Percentiles rank a stretch among this genome's conserved stretches.
Evolutionary conservation across 2,797 vertebrate species (phyloP).

Genomic region (Fundulus diaphanus): DNA sequence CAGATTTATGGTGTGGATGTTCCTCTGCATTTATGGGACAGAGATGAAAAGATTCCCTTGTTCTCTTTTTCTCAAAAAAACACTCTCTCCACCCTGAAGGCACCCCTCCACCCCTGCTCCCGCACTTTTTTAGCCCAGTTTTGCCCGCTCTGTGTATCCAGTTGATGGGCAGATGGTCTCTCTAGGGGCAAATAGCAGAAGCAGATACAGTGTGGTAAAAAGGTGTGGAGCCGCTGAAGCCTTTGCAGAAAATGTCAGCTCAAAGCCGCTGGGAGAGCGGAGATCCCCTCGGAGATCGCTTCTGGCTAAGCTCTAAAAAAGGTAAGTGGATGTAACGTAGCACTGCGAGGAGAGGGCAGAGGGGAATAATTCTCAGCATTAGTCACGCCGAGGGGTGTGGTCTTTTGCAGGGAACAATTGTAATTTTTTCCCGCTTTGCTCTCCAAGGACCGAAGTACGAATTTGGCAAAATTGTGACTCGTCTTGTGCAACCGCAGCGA

Average conservation of each 20-base stretch:
- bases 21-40: slow-evolving; percentile 71
- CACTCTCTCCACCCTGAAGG: slow-evolving; percentile 64
- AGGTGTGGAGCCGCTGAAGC: slow-evolving; percentile 12
- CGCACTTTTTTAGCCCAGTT: slow-evolving; percentile 56
- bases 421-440: slow-evolving; percentile 10
- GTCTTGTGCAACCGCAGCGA: slow-evolving; percentile 23
- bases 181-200: slow-evolving; percentile 46
- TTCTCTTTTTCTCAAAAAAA: slow-evolving; percentile 68
- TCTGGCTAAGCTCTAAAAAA: slow-evolving; percentile 85
- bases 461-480: slow-evolving; percentile 1
- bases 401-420: background rate
- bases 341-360: background rate
- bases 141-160: slow-evolving; percentile 44
- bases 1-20: slow-evolving; percentile 80
- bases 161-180: slow-evolving; percentile 50
- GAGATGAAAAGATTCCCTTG: slow-evolving; percentile 84
- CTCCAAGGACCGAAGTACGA: background rate
- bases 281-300: slow-evolving; percentile 83
- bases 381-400: slow-evolving; percentile 35
- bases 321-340: slow-evolving; percentile 65
- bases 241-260: slow-evolving; percentile 44
- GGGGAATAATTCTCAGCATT: slow-evolving; percentile 6
- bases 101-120: slow-evolving; percentile 60
- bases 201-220: slow-evolving; percentile 43
- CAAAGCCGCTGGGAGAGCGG: slow-evolving; percentile 63